phyloP scores from a whole-genome alignment of 2,888 invertebrate genomes.

The Melipona beecheii region DNA sequence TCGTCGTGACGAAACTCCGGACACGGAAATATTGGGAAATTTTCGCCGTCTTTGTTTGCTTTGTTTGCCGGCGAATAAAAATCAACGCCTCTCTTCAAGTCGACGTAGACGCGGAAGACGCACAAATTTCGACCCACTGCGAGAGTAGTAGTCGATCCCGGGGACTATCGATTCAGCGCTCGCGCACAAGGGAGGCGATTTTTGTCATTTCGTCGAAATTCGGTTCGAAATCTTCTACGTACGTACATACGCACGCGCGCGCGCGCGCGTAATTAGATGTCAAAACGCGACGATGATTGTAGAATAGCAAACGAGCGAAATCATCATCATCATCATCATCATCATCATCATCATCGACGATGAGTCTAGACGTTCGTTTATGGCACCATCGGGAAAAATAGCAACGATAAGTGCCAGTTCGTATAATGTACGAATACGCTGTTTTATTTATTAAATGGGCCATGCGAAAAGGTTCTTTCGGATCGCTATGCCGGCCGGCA shows the following conservation, averaged over 20 bases:
- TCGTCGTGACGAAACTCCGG: slow-evolving; percentile 33
- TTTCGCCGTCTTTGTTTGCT: background rate
- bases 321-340: slow-evolving; percentile 47
- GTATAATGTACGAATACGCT: slow-evolving; percentile 39
- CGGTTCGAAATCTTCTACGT: background rate
- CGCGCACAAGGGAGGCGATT: too few relatives aligned
- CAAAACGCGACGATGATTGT: slow-evolving; percentile 23
- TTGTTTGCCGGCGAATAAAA: background rate
- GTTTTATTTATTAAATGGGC: slow-evolving; percentile 64
- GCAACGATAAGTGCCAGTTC: slow-evolving; percentile 43
- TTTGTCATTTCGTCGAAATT: too few relatives aligned
- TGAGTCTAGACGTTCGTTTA: slow-evolving; percentile 42
- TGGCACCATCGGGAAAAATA: slow-evolving; percentile 45
- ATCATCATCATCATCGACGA: slow-evolving; percentile 38
- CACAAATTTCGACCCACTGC: too few relatives aligned
- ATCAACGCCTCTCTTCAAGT: background rate
- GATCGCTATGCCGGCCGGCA: slow-evolving; percentile 52
- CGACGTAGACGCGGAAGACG: too few relatives aligned
- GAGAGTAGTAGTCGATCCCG: too few relatives aligned
- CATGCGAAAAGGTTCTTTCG: slow-evolving; percentile 62
- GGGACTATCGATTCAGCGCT: too few relatives aligned
- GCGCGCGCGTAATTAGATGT: background rate
- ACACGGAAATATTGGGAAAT: slow-evolving; percentile 23
- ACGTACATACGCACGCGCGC: too few relatives aligned
- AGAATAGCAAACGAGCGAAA: slow-evolving; percentile 36